Evolutionary conservation across 2,888 invertebrate genomes (phyloP).

Genomic region (Plagiodera versicolora): DNA sequence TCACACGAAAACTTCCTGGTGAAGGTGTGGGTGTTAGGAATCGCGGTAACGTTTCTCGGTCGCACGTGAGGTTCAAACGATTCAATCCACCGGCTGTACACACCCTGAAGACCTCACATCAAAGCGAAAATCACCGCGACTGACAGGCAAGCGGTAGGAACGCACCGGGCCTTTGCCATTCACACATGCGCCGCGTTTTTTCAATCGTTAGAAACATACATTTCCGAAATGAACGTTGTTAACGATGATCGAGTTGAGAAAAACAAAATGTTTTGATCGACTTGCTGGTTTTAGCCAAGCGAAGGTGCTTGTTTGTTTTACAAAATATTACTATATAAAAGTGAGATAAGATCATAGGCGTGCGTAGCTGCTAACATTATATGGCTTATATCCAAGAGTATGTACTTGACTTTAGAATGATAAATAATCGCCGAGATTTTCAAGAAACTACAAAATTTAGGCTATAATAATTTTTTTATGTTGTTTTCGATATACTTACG

Average conservation of each 20-base stretch:
- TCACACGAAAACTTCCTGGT: conserved; percentile 5
- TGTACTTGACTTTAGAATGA: too few relatives aligned
- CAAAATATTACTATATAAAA: neutral
- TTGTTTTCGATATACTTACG: too few relatives aligned
- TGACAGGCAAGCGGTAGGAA: conserved; percentile 37
- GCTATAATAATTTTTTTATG: too few relatives aligned
- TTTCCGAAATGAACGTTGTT: conserved; percentile 4
- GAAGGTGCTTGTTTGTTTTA: neutral
- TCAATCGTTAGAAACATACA: conserved; percentile 5
- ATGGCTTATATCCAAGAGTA: too few relatives aligned
- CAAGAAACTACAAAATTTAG: too few relatives aligned
- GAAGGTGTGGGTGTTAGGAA: conserved; percentile 13
- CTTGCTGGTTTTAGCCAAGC: neutral
- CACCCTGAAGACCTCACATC: conserved; percentile 39
- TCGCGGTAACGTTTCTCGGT: conserved; percentile 10
- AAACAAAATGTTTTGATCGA: neutral
- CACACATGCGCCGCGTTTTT: conserved; percentile 36
- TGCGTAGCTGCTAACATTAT: too few relatives aligned
- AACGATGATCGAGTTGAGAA: neutral
- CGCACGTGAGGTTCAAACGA: conserved; percentile 19
- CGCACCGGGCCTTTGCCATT: conserved; percentile 36
- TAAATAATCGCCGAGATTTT: too few relatives aligned
- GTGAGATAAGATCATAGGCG: neutral
- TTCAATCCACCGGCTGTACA: conserved; percentile 31
- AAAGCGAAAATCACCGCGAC: conserved; percentile 37